Evolutionary conservation across 92 coral and sea anemone species (phyloP).

Genomic region (Epizoanthus stellaris): DNA sequence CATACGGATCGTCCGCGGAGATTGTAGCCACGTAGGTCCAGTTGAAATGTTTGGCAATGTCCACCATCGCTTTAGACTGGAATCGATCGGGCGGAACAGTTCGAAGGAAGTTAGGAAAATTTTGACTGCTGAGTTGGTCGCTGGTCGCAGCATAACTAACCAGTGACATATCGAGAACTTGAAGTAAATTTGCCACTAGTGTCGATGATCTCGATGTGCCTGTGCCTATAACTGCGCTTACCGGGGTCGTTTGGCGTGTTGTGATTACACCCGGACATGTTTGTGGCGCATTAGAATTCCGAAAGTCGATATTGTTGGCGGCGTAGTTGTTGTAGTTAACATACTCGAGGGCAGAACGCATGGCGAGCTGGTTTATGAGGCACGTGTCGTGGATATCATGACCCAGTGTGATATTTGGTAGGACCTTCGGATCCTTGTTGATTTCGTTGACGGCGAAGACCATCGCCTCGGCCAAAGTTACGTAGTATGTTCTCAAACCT

Average conservation of each 20-base stretch:
- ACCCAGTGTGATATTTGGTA: slow-evolving; percentile 82
- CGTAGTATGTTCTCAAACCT: slow-evolving; percentile 60
- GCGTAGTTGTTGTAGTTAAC: slow-evolving; percentile 75
- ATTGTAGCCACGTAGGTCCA: slow-evolving; percentile 89
- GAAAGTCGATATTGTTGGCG: slow-evolving; percentile 19
- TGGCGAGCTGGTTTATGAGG: slow-evolving; percentile 54
- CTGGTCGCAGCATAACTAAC: slow-evolving; percentile 94
- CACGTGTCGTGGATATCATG: slow-evolving; percentile 85
- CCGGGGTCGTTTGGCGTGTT: slow-evolving; percentile 35
- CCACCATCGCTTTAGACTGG: slow-evolving; percentile 86
- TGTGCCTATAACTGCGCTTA: slow-evolving; percentile 71
- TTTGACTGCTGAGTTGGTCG: slow-evolving; percentile 76
- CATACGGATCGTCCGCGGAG: slow-evolving; percentile 82
- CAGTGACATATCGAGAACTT: slow-evolving; percentile 78
- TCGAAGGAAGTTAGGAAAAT: slow-evolving; percentile 82
- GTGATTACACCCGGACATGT: slow-evolving; percentile 48
- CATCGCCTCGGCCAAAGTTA: slow-evolving; percentile 89
- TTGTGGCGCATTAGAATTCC: slow-evolving; percentile 19
- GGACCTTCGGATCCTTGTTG: slow-evolving; percentile 64
- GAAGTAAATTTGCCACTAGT: slow-evolving; percentile 70
- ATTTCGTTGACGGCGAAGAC: slow-evolving; percentile 84
- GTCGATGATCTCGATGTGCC: slow-evolving; percentile 78
- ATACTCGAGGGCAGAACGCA: slow-evolving; percentile 79
- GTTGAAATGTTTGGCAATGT: slow-evolving; percentile 71
- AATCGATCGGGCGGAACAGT: slow-evolving; percentile 91